Conservation (phyloP, 2,113 vertebrate genomes). For the Gorsachius goisagi region DNA sequence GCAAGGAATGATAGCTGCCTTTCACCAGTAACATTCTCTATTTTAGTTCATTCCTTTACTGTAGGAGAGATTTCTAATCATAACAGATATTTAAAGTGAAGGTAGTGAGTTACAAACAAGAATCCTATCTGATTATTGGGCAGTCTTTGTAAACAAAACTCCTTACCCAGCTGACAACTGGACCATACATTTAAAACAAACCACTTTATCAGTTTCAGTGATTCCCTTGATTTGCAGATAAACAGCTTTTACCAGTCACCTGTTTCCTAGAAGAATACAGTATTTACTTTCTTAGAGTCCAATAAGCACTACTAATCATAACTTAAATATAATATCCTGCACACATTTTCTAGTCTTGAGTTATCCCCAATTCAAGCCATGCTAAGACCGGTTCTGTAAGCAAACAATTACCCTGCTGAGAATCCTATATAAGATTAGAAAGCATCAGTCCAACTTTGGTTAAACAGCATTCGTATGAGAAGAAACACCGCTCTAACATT, state of each 20-base stretch:
- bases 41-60: neutral
- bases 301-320: neutral
- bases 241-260: neutral
- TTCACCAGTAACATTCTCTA: neutral
- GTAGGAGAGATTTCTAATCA: neutral
- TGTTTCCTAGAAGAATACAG: neutral
- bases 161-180: neutral
- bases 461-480: neutral
- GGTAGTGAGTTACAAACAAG: neutral
- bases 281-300: neutral
- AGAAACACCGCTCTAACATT: fast-evolving
- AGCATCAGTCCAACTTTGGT: neutral
- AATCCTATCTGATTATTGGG: neutral
- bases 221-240: neutral
- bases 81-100: neutral
- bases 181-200: neutral
- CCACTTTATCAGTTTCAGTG: neutral
- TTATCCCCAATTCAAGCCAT: neutral
- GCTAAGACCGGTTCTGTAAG: neutral
- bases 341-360: neutral
- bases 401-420: neutral
- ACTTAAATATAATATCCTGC: neutral
- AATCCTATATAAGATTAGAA: neutral
- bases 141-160: neutral
- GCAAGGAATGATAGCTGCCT: neutral